phyloP scores from a whole-genome alignment of 2,797 vertebrate species.

The Poliocrania exsul region DNA sequence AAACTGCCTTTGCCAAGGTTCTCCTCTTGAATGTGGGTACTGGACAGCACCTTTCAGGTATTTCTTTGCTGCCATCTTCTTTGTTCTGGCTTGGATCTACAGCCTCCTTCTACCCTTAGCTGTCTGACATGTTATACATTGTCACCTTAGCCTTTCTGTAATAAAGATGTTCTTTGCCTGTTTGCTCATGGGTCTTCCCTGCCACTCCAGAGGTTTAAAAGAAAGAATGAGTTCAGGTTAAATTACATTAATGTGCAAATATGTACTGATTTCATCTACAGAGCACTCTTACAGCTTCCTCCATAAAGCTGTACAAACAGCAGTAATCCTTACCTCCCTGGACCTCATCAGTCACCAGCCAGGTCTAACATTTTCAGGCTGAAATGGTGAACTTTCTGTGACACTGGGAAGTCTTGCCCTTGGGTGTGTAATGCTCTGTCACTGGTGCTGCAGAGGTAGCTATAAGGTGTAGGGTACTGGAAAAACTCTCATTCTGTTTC shows the following conservation, averaged over 20 bases:
- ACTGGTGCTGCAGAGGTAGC: background rate
- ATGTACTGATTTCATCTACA: conserved; percentile 61
- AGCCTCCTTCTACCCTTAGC: background rate
- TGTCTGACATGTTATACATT: background rate
- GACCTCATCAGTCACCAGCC: conserved; percentile 26
- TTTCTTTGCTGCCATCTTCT: background rate
- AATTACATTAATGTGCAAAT: conserved; percentile 66
- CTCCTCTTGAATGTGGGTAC: background rate
- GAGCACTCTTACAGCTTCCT: conserved; percentile 32
- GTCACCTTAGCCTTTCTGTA: background rate
- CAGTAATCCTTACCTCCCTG: conserved; percentile 26
- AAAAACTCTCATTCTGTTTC: background rate
- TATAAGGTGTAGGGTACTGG: background rate
- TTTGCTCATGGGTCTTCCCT: conserved; percentile 31
- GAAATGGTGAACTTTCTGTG: conserved; percentile 37
- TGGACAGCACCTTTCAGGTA: background rate
- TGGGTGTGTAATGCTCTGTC: background rate
- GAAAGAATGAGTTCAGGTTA: conserved; percentile 45
- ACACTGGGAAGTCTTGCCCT: background rate
- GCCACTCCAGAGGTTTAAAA: conserved; percentile 22
- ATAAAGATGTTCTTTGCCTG: conserved; percentile 26
- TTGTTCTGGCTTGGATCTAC: background rate
- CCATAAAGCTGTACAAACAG: conserved; percentile 55
- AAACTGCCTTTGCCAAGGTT: background rate
- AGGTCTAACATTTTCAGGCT: background rate